Evolutionary conservation across 2,888 invertebrate genomes (phyloP).

Genomic region (Lasioglossum oenotherae): DNA sequence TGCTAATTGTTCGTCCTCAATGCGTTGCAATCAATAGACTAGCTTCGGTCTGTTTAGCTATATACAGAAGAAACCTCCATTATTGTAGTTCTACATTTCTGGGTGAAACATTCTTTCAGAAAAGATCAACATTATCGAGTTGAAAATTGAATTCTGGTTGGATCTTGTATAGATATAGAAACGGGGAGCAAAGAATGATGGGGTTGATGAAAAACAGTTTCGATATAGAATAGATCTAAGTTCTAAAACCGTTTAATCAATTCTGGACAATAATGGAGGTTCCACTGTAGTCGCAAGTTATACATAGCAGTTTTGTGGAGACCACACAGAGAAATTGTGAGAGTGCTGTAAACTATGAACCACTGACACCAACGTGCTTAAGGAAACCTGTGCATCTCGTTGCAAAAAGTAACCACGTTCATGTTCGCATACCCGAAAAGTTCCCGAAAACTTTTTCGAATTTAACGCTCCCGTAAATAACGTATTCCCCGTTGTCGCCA

Average conservation of each 20-base stretch:
- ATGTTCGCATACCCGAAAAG: neutral
- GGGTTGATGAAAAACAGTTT: neutral
- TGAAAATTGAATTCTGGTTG: neutral
- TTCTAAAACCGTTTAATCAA: neutral
- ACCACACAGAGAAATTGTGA: constrained; percentile 27
- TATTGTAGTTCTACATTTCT: neutral
- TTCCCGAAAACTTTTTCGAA: constrained; percentile 9
- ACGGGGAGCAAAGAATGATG: neutral
- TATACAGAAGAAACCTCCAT: constrained; percentile 6
- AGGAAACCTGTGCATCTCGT: constrained; percentile 23
- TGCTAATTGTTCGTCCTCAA: constrained; percentile 15
- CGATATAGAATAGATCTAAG: neutral
- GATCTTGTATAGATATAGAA: neutral
- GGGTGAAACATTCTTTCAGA: neutral
- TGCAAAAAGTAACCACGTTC: constrained; percentile 5
- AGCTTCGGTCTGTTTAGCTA: constrained; percentile 32
- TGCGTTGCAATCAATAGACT: constrained; percentile 35
- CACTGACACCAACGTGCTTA: constrained; percentile 9
- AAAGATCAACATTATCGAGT: neutral
- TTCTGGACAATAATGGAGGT: neutral
- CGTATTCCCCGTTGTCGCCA: neutral
- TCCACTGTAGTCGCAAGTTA: constrained; percentile 12
- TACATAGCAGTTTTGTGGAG: constrained; percentile 15
- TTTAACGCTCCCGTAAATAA: neutral
- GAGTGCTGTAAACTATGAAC: constrained; percentile 39